phyloP scores from a whole-genome alignment of 1,140 invertebrate species.

The Zophobas atratus region DNA sequence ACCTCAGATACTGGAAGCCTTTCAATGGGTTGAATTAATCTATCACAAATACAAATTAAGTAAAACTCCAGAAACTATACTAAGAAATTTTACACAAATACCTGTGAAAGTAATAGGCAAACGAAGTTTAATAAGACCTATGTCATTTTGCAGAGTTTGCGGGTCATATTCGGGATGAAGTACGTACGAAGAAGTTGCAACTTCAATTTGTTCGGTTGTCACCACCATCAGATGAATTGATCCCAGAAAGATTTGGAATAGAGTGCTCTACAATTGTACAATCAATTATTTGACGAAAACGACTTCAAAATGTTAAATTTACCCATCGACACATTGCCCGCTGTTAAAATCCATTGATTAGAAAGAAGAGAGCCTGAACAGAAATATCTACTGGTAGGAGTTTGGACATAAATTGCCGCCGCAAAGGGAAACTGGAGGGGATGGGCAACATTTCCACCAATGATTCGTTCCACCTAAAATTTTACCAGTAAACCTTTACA shows the following conservation, averaged over 20 bases:
- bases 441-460: slow-evolving; percentile 6
- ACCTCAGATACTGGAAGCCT: not conserved
- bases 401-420: slow-evolving; percentile 20
- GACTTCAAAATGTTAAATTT: not conserved
- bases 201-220: slow-evolving; percentile 1
- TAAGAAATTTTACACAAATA: not conserved
- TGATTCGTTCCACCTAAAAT: slow-evolving; percentile 19
- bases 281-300: not conserved
- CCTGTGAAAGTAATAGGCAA: slow-evolving; percentile 21
- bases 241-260: slow-evolving; percentile 16
- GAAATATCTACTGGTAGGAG: slow-evolving; percentile 1
- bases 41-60: not conserved
- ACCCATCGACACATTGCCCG: slow-evolving; percentile 16
- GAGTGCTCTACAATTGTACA: not conserved
- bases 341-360: slow-evolving; percentile 19
- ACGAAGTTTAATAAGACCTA: slow-evolving; percentile 18
- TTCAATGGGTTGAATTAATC: slow-evolving; percentile 4
- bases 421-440: slow-evolving; percentile 11
- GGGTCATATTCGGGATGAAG: slow-evolving; percentile 15
- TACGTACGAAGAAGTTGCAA: slow-evolving; percentile 1
- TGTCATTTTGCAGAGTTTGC: not conserved
- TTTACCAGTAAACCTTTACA: not conserved
- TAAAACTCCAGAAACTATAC: not conserved
- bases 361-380: slow-evolving; percentile 12
- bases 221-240: not conserved